A percentile compares a stretch with the other conserved stretches of the same genome.
phyloP scores from a whole-genome alignment of 2,888 invertebrate species.

The Lobophora halterata region DNA sequence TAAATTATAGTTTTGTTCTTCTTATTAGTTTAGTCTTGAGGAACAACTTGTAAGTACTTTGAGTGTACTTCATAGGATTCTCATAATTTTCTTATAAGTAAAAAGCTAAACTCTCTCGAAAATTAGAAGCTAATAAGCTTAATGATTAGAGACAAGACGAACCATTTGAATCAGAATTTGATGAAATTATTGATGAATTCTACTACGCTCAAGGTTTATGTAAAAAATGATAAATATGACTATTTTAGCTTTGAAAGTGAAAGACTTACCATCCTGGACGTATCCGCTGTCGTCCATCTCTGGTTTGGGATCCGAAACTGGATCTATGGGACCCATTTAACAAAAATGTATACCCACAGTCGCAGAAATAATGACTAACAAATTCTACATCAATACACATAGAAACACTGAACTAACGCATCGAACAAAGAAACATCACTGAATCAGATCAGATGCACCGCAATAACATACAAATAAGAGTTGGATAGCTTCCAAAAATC shows the following conservation, averaged over 20 bases:
- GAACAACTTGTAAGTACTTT: no score
- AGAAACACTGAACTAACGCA: constrained; percentile 36
- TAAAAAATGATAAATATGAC: no score
- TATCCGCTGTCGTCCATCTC: constrained; percentile 59
- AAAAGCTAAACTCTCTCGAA: no score
- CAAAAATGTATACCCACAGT: constrained; percentile 13
- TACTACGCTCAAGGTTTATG: not conserved
- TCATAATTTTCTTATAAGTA: no score
- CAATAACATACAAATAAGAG: constrained; percentile 44
- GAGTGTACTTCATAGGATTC: no score
- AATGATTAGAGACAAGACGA: no score
- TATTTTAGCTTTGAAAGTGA: not conserved
- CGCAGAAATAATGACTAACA: constrained; percentile 23
- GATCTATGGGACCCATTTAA: constrained; percentile 53
- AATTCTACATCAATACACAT: constrained; percentile 24
- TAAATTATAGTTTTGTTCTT: no score
- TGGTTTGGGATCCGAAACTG: constrained; percentile 39
- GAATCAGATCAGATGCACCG: constrained; percentile 39
- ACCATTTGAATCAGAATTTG: no score
- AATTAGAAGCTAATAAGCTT: no score
- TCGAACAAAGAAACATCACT: constrained; percentile 46
- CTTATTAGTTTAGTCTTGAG: no score
- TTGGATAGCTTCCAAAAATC: constrained; percentile 55
- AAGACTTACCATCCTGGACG: constrained; percentile 52
- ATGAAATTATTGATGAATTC: not conserved